These are phyloP conservation scores for Sigmodon hispidus DNA, from an alignment of 2,113 vertebrate species.

Conservation along the genomic window DNA sequence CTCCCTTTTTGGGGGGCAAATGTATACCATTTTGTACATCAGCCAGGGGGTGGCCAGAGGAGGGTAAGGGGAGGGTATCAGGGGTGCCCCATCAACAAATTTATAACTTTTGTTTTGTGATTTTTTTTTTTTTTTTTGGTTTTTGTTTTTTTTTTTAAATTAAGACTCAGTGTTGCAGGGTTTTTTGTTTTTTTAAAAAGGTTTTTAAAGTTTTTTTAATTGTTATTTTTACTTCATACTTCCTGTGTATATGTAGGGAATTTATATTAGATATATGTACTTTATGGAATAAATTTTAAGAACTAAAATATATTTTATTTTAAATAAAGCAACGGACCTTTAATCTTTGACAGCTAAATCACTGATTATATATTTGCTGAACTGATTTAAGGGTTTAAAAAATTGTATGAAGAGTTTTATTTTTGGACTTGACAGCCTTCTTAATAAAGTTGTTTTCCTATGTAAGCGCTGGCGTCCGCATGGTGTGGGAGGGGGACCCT, in stretches of 20 bases:
- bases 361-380: slow-evolving; percentile 95
- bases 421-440: slow-evolving; percentile 97
- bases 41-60: background rate
- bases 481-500: background rate
- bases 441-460: slow-evolving; percentile 96
- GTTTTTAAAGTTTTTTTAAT: slow-evolving; percentile 58
- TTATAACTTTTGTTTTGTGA: slow-evolving; percentile 57
- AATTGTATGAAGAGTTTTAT: slow-evolving; percentile 99
- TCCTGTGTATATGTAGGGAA: slow-evolving; percentile 95
- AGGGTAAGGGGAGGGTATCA: background rate
- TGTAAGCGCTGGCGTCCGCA: slow-evolving; percentile 29
- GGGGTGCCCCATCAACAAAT: slow-evolving; percentile 31
- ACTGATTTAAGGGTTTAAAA: slow-evolving; percentile 96
- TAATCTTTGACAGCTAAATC: slow-evolving; percentile 93
- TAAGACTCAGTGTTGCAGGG: slow-evolving; percentile 60
- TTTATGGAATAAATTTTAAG: slow-evolving; percentile 91
- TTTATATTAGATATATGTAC: slow-evolving; percentile 97
- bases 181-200: slow-evolving; percentile 69
- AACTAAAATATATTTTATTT: slow-evolving; percentile 98
- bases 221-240: slow-evolving; percentile 90
- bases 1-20: background rate
- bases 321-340: slow-evolving; percentile 95
- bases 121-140: slow-evolving; percentile 77
- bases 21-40: background rate
- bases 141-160: slow-evolving; percentile 56